Evolutionary conservation across 1,140 invertebrate genomes (phyloP).

Genomic region (Forficula auricularia): DNA sequence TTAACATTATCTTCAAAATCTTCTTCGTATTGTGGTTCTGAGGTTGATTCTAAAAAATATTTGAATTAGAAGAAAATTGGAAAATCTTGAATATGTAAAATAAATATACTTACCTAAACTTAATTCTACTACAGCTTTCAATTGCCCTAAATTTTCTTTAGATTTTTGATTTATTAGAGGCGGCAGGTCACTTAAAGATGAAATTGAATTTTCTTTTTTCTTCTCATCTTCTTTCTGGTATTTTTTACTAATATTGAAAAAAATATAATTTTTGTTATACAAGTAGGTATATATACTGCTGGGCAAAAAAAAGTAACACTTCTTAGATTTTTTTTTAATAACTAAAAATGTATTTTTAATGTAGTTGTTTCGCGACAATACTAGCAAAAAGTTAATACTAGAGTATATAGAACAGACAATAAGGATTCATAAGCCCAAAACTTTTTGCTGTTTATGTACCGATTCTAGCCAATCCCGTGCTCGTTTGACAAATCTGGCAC

Average conservation of each 20-base stretch:
- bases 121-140: conserved; percentile 29
- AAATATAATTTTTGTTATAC: too few relatives aligned
- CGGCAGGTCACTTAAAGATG: conserved; percentile 23
- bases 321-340: too few relatives aligned
- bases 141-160: conserved; percentile 28
- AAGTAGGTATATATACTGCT: too few relatives aligned
- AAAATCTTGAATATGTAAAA: conserved; percentile 4
- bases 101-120: conserved; percentile 21
- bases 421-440: too few relatives aligned
- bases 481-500: too few relatives aligned
- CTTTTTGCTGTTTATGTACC: too few relatives aligned
- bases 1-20: conserved; percentile 29
- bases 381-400: too few relatives aligned
- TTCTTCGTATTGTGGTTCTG: conserved; percentile 21
- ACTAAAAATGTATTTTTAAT: too few relatives aligned
- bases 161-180: conserved; percentile 23
- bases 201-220: conserved; percentile 23
- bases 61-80: conserved; percentile 5
- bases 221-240: conserved; percentile 25
- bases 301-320: too few relatives aligned
- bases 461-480: too few relatives aligned
- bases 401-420: too few relatives aligned
- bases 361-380: too few relatives aligned
- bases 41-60: conserved; percentile 8
- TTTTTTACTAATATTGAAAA: conserved; percentile 28